These are phyloP conservation scores for Epinephelus coioides DNA, from an alignment of 2,797 vertebrate genomes.

Conservation along the genomic window DNA sequence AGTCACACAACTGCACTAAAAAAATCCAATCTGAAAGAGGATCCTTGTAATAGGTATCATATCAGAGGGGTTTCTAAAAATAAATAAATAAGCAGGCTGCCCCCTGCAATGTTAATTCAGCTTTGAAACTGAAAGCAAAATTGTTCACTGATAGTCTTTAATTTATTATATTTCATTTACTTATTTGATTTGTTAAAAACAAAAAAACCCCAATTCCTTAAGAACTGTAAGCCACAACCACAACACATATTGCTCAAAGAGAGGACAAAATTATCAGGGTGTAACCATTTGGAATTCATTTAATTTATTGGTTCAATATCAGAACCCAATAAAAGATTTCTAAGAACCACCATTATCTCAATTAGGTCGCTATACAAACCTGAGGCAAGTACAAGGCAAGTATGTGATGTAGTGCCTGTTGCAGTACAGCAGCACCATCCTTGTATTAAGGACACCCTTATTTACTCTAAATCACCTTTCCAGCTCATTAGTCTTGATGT, in stretches of 20 bases:
- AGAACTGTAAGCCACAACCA: neutral
- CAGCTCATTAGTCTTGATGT: constrained; percentile 61
- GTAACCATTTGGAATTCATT: neutral
- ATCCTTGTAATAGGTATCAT: constrained; percentile 2
- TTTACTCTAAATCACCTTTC: constrained; percentile 55
- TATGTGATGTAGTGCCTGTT: constrained; percentile 4
- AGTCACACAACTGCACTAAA: neutral
- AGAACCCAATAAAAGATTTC: neutral
- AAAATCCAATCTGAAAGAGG: constrained; percentile 12
- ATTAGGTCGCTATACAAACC: constrained; percentile 23
- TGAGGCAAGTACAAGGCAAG: constrained; percentile 1
- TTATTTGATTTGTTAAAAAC: neutral
- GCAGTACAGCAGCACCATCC: constrained; percentile 13
- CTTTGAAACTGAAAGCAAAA: constrained; percentile 4
- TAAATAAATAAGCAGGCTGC: neutral
- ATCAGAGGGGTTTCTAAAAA: neutral
- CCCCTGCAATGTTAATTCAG: neutral
- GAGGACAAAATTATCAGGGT: neutral
- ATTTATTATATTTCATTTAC: too few species aligned
- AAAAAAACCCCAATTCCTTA: neutral
- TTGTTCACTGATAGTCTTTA: neutral
- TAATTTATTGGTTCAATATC: constrained; percentile 5
- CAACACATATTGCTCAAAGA: neutral
- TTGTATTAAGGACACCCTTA: constrained; percentile 30
- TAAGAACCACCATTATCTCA: constrained; percentile 20